These are phyloP conservation scores for Lepus timidus DNA, from an alignment of 2,113 vertebrate genomes.

Conservation along the genomic window DNA sequence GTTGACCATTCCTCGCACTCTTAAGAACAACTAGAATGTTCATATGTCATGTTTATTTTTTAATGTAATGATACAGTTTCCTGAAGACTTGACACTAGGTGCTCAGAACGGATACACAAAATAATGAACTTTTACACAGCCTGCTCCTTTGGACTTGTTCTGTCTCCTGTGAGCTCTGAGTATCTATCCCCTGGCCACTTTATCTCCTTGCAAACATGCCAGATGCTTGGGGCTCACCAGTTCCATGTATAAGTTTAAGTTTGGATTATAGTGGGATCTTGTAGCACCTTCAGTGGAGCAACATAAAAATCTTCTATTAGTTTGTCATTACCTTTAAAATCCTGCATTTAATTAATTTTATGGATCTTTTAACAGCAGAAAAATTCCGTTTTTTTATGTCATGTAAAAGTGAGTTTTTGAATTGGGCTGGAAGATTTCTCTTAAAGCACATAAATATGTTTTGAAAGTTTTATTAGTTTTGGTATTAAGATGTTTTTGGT, in stretches of 20 bases:
- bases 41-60: slow-evolving; percentile 13
- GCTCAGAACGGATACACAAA: neutral
- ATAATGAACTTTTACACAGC: slow-evolving; percentile 3
- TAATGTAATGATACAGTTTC: slow-evolving; percentile 25
- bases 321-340: slow-evolving; percentile 35
- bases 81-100: neutral
- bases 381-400: neutral
- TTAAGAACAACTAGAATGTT: slow-evolving; percentile 9
- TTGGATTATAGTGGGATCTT: neutral
- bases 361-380: slow-evolving; percentile 48
- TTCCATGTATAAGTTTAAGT: neutral
- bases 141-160: slow-evolving; percentile 51
- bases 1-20: slow-evolving; percentile 12
- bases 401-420: slow-evolving; percentile 32
- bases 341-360: neutral
- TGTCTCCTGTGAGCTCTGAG: slow-evolving; percentile 49
- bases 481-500: neutral
- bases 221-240: neutral
- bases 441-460: slow-evolving; percentile 26
- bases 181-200: slow-evolving; percentile 51
- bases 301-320: slow-evolving; percentile 6
- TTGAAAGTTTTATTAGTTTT: slow-evolving; percentile 36
- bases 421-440: neutral
- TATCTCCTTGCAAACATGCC: slow-evolving; percentile 34
- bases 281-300: neutral